Percentiles rank a stretch among this genome's conserved stretches.
Conservation (phyloP, 1,140 invertebrate species). For the Euschistus heros region DNA sequence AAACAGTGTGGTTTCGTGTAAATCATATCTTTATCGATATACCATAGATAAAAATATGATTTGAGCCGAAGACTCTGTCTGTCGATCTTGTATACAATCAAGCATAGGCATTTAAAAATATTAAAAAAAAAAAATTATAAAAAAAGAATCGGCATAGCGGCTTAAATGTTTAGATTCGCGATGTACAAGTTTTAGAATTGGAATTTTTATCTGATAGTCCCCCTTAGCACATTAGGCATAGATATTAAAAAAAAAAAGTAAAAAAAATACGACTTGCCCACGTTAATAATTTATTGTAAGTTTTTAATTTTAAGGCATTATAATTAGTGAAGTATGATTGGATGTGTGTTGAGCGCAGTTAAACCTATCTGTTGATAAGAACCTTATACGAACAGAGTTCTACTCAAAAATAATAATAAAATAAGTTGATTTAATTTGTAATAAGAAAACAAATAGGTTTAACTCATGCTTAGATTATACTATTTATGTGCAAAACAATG, state of each 20-base stretch:
- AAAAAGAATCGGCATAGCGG: conserved; percentile 15
- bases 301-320: conserved; percentile 28
- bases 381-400: neutral
- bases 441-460: conserved; percentile 25
- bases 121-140: neutral
- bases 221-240: conserved; percentile 25
- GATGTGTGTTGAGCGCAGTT: conserved; percentile 26
- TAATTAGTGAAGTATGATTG: conserved; percentile 25
- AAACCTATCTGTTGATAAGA: conserved; percentile 22
- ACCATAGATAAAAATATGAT: conserved; percentile 1
- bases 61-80: conserved; percentile 2
- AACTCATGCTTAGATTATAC: conserved; percentile 23
- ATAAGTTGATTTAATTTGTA: neutral
- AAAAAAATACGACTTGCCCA: conserved; percentile 26
- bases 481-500: conserved; percentile 26
- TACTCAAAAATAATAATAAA: neutral
- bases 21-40: neutral
- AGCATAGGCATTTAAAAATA: conserved; percentile 21
- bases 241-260: conserved; percentile 19
- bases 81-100: conserved; percentile 6
- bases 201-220: conserved; percentile 23
- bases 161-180: conserved; percentile 23
- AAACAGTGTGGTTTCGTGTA: conserved; percentile 12
- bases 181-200: conserved; percentile 20
- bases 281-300: conserved; percentile 28